phyloP scores from a whole-genome alignment of 1,140 invertebrate species.

The Heliconius eleuchia region DNA sequence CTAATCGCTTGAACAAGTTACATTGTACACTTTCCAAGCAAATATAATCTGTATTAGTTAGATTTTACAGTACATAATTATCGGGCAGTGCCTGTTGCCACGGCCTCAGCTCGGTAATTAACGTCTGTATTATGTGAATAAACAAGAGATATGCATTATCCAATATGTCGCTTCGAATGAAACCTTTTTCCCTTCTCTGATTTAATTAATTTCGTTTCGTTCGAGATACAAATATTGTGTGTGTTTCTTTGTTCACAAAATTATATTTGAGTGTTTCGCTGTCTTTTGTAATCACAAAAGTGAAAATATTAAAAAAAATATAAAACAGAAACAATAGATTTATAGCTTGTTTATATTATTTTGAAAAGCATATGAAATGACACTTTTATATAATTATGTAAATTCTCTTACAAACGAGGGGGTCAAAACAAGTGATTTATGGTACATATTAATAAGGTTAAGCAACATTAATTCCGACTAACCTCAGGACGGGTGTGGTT shows the following conservation, averaged over 20 bases:
- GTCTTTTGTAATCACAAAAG: too few relatives aligned
- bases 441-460: not conserved
- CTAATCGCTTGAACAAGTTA: conserved; percentile 24
- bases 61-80: not conserved
- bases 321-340: too few relatives aligned
- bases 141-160: conserved; percentile 48
- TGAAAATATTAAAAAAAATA: too few relatives aligned
- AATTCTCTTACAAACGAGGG: not conserved
- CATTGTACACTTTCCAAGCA: not conserved
- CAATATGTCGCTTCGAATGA: conserved; percentile 44
- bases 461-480: not conserved
- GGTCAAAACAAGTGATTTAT: not conserved
- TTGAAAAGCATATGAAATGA: too few relatives aligned
- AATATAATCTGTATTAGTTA: conserved; percentile 24
- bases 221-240: not conserved
- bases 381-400: too few relatives aligned
- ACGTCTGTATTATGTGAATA: conserved; percentile 48
- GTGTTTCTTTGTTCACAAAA: not conserved
- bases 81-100: conserved; percentile 20
- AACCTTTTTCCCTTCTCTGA: conserved; percentile 33
- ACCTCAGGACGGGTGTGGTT: not conserved
- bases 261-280: not conserved
- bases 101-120: conserved; percentile 43
- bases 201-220: conserved; percentile 29
- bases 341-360: not conserved